Conservation (phyloP, 2,113 vertebrate species). For the Circaetus cinerascens region DNA sequence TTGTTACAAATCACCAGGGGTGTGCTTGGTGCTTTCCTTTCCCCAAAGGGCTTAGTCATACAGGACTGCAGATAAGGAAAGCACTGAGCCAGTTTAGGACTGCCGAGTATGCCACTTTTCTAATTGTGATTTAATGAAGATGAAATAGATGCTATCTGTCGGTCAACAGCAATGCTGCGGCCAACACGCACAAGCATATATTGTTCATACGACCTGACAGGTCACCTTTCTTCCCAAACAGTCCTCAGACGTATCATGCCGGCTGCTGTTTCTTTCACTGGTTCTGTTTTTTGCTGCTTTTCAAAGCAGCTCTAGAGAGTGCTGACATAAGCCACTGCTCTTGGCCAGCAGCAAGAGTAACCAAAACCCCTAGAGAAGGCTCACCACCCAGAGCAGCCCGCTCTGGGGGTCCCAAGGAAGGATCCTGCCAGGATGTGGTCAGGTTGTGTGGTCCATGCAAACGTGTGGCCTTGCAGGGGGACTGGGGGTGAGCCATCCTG, state of each 20-base stretch:
- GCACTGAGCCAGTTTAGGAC: neutral
- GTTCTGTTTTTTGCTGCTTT: neutral
- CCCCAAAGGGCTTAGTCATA: neutral
- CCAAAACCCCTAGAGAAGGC: neutral
- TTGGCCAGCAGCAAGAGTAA: neutral
- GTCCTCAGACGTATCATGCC: neutral
- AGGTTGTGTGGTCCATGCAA: neutral
- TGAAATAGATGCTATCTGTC: neutral
- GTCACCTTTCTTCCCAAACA: neutral
- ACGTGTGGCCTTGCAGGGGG: accelerated
- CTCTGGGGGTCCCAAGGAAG: neutral
- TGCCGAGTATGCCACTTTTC: neutral
- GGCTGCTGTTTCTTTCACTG: neutral
- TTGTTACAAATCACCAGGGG: neutral
- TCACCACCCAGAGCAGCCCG: neutral
- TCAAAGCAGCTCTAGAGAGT: neutral
- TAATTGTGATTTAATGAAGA: neutral
- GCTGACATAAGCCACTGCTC: neutral
- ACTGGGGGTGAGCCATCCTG: neutral
- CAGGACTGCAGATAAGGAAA: neutral
- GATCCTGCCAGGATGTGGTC: neutral
- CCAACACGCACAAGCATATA: neutral
- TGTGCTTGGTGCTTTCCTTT: neutral
- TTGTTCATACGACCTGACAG: accelerated
- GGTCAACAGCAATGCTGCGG: neutral